Evolutionary conservation across 2,888 invertebrate genomes (phyloP), one percentile per base, ranked within the genome.

Genomic region (Chirona hameri): DNA sequence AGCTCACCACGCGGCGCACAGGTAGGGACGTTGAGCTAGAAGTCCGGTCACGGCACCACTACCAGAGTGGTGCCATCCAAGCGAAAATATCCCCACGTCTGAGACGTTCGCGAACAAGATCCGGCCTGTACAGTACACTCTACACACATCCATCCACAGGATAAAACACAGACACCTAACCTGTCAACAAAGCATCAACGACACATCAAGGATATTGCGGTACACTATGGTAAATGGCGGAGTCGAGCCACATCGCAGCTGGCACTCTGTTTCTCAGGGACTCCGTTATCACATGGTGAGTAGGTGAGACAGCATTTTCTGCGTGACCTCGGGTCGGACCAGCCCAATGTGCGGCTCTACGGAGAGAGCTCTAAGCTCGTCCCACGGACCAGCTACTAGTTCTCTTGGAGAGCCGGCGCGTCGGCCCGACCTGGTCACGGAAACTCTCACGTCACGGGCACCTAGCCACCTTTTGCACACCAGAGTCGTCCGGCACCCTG

Each of bases 371-470:
- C 60, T 60, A n/a, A 15, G 60, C 21, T 21, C 14, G 57, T 12
- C 21, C 10, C 4, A 57, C 21, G 57, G 18, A 12, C 57, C 18
- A 57, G 3, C 14, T 4, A 57, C 57, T 57, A 57, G 57, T 18
- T 18, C 57, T 57, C 14, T 18, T 9, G 57, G 14, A 18, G 14
- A 21, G 21, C 21, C 57, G 14, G 4, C 57, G 21, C 10, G 21
- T n/a, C 60, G n/a, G 60, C 10, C 60, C 60, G n/a, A 60, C 60
- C 60, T n/a, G 24, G 5, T 7, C n/a, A 24, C 24, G n/a, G 4
- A 7, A 60, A 60, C 7, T 60, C 60, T 60, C 95, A 95, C 79
- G 91, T 90, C 24, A 91, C 89, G 87, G 91, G 94, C 48, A 91
- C 90, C 85, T 93, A 91, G 12, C 48, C 48, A 12, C 48, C 48